Percentiles rank a stretch among this genome's conserved stretches.
Evolutionary conservation across 2,888 invertebrate genomes (phyloP).

Genomic region (Sacculina carcini): DNA sequence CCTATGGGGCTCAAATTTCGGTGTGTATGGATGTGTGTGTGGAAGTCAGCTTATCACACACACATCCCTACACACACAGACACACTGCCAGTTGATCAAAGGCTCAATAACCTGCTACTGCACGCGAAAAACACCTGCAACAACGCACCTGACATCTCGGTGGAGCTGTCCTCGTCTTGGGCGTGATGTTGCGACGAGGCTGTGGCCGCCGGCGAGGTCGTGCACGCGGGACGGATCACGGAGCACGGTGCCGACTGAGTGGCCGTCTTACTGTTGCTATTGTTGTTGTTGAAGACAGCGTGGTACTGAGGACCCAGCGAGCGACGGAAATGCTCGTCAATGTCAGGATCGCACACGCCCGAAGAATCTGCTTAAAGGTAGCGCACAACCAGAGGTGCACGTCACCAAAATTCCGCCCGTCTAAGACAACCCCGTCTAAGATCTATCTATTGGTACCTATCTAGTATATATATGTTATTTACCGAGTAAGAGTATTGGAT

Average conservation of each 20-base stretch:
- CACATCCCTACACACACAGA: not conserved
- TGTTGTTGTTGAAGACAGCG: conserved; percentile 14
- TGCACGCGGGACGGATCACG: conserved; percentile 5
- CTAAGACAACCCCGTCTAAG: too few species aligned
- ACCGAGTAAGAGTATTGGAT: too few species aligned
- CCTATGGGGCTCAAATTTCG: too few species aligned
- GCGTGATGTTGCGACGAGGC: not conserved
- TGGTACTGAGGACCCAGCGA: conserved; percentile 39
- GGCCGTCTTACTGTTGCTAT: too few species aligned
- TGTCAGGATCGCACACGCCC: conserved; percentile 35
- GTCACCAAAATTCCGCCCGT: too few species aligned
- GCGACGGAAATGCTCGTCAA: conserved; percentile 82
- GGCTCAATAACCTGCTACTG: not conserved
- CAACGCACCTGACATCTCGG: conserved; percentile 1
- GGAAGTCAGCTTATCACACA: conserved; percentile 2
- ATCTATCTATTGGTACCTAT: too few species aligned
- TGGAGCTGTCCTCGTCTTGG: not conserved
- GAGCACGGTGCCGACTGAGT: too few species aligned
- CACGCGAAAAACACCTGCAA: too few species aligned
- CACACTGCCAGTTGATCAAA: not conserved
- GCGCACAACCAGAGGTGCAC: too few species aligned
- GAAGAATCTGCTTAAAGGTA: not conserved
- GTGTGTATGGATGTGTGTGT: not conserved
- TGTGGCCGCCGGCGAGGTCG: conserved; percentile 7
- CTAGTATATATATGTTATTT: too few species aligned